Base-by-base conservation (phyloP, 2,113 vertebrate species). In the Tachycineta bicolor region DNA sequence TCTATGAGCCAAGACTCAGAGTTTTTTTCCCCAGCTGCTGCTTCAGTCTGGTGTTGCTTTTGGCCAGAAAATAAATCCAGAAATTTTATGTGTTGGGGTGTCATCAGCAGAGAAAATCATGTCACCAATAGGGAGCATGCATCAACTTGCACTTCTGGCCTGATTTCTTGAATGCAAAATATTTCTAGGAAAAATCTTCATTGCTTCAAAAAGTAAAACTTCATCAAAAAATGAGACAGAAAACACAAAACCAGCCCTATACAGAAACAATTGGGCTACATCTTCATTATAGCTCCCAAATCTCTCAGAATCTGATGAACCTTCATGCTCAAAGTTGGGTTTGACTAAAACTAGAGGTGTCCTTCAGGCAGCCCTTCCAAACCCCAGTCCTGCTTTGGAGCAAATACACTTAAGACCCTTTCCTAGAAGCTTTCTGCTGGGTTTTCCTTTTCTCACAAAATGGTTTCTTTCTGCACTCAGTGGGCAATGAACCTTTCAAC, bases 401-500 rank as follows among this genome's bases (percentile, higher is more conserved):
- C 16, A 47, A 81, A 65, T 11, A 11, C 5, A 5, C 12, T 2
- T 24, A 56, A 68, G 8, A 4, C 9, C 6, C 50, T 58, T 68
- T 31, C 11, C 2, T 8, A 52, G 12, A 29, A 74, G 10, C 25
- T 79, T 89, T 90, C 34, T 73, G 19, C 49, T 89, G 75, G n/a
- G 29, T 87, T 95, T 84, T 55, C 37, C 93, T 93, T 87, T 56
- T 47, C 77, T 69, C 39, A 31, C 39, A 83, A 85, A 83, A 88
- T 41, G 18, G 33, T 43, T 88, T 62, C 56, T 62, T 76, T 91
- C 67, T 58, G 83, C 67, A 43, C 20, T 75, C 80, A 60, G 21
- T 92, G 91, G 82, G 94, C 94, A 96, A 94, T 90, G 74, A 94
- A 79, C 65, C 55, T 93, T 94, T 82, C 90, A 81, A 74, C 80